These are phyloP conservation scores for Microplitis deprimator DNA, from an alignment of 2,888 invertebrate species.

Conservation along the genomic window DNA sequence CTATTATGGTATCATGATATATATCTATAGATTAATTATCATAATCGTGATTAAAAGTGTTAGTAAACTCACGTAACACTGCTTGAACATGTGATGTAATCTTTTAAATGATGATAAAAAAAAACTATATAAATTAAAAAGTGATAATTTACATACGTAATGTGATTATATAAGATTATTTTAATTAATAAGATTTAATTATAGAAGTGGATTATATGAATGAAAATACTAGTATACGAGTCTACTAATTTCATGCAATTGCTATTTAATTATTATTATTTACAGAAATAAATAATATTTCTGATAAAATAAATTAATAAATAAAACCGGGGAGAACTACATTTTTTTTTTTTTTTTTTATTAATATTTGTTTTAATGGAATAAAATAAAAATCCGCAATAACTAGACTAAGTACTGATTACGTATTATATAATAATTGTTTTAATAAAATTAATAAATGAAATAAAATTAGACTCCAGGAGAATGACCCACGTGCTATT, in stretches of 20 bases:
- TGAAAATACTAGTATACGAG: conserved; percentile 34
- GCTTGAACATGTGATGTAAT: conserved; percentile 62
- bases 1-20: too few relatives aligned
- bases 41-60: conserved; percentile 2
- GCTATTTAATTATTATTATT: conserved; percentile 28
- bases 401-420: not conserved
- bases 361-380: conserved; percentile 12
- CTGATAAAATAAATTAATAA: not conserved
- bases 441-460: not conserved
- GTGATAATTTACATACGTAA: conserved; percentile 4
- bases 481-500: conserved; percentile 62
- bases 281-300: conserved; percentile 5
- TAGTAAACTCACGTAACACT: conserved; percentile 67
- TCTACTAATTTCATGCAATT: conserved; percentile 50
- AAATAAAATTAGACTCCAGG: conserved; percentile 51
- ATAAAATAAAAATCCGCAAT: conserved; percentile 22
- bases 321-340: conserved; percentile 28
- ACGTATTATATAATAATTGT: not conserved
- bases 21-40: not conserved
- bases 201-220: conserved; percentile 13
- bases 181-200: not conserved
- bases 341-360: conserved; percentile 17
- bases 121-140: conserved; percentile 29
- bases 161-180: not conserved
- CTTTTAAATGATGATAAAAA: conserved; percentile 38